phyloP scores from a whole-genome alignment of 2,113 vertebrate genomes.

The Dicerorhinus sumatrensis region DNA sequence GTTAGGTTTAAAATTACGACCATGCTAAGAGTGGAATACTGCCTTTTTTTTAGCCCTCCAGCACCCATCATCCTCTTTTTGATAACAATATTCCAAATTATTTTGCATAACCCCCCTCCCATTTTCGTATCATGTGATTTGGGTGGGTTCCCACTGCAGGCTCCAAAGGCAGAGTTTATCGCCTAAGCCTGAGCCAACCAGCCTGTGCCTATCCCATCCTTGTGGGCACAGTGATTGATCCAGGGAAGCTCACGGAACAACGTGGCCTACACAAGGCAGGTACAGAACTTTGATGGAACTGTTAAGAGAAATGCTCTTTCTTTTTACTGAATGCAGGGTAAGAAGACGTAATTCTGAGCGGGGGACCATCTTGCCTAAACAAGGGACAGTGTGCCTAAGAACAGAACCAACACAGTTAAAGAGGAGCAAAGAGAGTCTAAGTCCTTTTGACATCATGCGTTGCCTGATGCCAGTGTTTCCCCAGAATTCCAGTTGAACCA shows the following conservation, averaged over 20 bases:
- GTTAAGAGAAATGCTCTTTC: background rate
- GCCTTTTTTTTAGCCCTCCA: rapidly evolving
- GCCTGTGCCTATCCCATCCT: rapidly evolving
- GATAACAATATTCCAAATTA: background rate
- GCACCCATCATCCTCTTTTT: too few species aligned
- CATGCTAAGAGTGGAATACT: rapidly evolving
- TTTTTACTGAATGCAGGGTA: too few species aligned
- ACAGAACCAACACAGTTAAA: background rate
- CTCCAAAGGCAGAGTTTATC: background rate
- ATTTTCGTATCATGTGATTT: background rate
- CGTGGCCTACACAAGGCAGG: too few species aligned
- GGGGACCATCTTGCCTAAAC: background rate
- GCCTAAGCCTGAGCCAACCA: rapidly evolving
- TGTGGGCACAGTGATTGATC: background rate
- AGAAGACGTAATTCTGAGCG: background rate
- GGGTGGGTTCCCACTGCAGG: background rate
- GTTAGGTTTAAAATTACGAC: rapidly evolving
- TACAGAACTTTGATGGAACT: rapidly evolving
- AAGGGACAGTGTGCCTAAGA: background rate
- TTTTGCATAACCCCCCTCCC: background rate
- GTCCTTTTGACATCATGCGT: background rate
- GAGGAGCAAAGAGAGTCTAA: background rate
- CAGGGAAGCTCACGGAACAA: background rate
- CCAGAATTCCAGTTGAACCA: background rate
- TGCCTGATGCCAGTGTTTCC: rapidly evolving